A percentile compares a stretch with the other conserved stretches of the same genome.
Conservation (phyloP, 2,797 vertebrate species). For the Gallinago stenura region DNA sequence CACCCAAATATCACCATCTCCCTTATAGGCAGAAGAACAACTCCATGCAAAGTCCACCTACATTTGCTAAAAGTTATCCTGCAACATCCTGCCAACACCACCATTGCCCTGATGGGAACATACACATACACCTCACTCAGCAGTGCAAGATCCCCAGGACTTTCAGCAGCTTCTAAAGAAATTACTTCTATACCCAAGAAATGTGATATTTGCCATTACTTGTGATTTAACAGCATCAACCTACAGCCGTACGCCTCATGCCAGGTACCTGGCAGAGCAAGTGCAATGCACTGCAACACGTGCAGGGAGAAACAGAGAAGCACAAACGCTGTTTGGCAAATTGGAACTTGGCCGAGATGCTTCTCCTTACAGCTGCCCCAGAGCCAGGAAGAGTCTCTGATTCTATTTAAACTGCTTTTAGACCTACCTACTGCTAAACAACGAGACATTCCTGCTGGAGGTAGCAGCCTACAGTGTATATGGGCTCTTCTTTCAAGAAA, state of each 20-base stretch:
- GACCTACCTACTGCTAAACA: neutral
- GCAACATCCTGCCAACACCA: neutral
- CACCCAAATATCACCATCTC: neutral
- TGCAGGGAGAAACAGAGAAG: neutral
- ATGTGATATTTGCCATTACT: neutral
- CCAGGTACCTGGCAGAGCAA: neutral
- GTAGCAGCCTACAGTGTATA: neutral
- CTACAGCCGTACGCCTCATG: neutral
- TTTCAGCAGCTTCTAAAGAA: constrained; percentile 7
- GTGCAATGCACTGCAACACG: fast-evolving
- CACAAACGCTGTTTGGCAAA: neutral
- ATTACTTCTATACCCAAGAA: neutral
- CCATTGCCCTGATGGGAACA: neutral
- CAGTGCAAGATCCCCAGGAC: neutral
- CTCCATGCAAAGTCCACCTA: neutral
- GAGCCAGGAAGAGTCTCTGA: neutral
- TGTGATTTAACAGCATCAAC: neutral
- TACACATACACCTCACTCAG: neutral
- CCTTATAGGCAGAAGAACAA: neutral
- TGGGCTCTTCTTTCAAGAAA: neutral
- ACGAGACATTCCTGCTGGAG: neutral
- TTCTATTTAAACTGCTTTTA: neutral
- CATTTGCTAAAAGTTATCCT: neutral
- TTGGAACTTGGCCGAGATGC: neutral
- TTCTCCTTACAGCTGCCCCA: neutral